phyloP scores from a whole-genome alignment of 2,113 vertebrate species.

The Chrysochloris asiatica region DNA sequence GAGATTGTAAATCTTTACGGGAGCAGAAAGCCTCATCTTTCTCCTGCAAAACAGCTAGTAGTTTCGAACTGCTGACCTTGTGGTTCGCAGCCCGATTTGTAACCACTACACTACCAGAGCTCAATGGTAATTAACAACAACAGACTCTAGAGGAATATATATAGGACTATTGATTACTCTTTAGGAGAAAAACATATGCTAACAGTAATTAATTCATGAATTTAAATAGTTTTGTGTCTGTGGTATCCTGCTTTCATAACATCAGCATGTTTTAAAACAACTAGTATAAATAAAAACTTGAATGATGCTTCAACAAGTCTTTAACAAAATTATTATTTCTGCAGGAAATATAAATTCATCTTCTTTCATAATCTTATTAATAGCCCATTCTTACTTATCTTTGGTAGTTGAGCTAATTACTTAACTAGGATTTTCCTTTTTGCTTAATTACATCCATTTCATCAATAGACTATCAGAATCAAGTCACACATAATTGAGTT shows the following conservation, averaged over 20 bases:
- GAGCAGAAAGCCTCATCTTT: too few species aligned
- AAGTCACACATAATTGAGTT: background rate
- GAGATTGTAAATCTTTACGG: too few species aligned
- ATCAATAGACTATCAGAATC: background rate
- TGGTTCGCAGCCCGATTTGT: too few species aligned
- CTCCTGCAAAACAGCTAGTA: too few species aligned
- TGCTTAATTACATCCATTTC: background rate
- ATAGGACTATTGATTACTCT: background rate
- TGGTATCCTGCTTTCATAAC: background rate
- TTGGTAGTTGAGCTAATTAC: background rate
- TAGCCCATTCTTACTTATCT: slow-evolving; percentile 13
- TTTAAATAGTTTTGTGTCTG: slow-evolving; percentile 17
- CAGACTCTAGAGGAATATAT: background rate
- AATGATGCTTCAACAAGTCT: background rate
- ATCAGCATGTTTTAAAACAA: background rate
- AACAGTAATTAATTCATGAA: background rate
- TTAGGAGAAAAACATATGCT: background rate
- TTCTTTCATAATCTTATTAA: slow-evolving; percentile 30
- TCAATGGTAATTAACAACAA: too few species aligned
- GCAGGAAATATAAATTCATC: background rate
- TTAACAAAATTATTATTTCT: background rate
- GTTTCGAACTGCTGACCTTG: too few species aligned
- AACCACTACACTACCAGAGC: too few species aligned
- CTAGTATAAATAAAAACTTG: background rate
- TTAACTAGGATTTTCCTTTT: background rate